Base-by-base conservation (phyloP, 2,113 vertebrate genomes). In the Gambusia holbrooki region DNA sequence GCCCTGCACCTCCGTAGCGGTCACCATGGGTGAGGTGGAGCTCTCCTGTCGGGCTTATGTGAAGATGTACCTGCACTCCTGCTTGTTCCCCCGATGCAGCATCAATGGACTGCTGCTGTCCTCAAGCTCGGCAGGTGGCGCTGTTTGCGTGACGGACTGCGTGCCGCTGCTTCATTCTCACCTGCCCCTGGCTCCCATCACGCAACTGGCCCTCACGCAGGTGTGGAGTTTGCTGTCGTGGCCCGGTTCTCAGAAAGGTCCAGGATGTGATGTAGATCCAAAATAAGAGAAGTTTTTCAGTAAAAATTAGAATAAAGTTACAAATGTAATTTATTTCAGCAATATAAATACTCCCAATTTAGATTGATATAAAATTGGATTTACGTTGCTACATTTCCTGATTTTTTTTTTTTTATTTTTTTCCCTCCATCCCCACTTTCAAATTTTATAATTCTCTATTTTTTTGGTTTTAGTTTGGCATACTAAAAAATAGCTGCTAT, bases 141-240 rank as follows among this genome's bases (percentile, higher is more conserved):
- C 91, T n/a, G 80, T 97, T 7, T 95, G 92, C n/a, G 93, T 97
- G 40, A 94, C 93, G 0, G 96, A 97, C 88, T 97, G 96, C 37
- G 93, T 97, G 2, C 97, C 97, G 0, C 94, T 97, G 74, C 95
- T 96, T 8, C 97, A 97, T 91, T 94, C 93, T 0, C 94, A 96
- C 89, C 90, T 96, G 79, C 83, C 96, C 1, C 92, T 97, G 80
- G 93, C 96, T 0, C 95, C 96, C 82, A 95, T 96, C 94, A 94
- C 96, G 25, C 96, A 97, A 89, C 94, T 97, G 69, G 97, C 97
- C 9, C 95, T 97, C 66, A 95, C 96, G 82, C 97, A 97, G 96
- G 97, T 97, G 88, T 58, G 51, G 29, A n/a, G 58, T 4, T 4
- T 19, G 19, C 9, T 14, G 13, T n/a, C 7, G 13, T 45, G 42